Percentiles rank a stretch among this genome's conserved stretches.
These are phyloP conservation scores for Bubo scandiacus DNA, from an alignment of 2,113 vertebrate species.

Conservation along the genomic window DNA sequence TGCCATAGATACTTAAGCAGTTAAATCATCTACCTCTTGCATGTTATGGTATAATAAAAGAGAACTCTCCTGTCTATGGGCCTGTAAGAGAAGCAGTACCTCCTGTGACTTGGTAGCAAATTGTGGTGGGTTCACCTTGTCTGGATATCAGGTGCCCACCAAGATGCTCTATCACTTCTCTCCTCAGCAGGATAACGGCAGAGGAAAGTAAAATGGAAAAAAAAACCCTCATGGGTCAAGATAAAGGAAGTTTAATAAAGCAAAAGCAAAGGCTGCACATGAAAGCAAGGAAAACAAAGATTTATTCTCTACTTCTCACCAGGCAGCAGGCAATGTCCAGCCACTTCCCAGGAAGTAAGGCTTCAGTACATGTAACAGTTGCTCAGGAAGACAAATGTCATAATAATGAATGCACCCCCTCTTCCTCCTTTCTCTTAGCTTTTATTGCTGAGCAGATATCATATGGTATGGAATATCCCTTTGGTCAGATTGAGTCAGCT, in stretches of 20 bases:
- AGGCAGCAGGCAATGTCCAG: not conserved
- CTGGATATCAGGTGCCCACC: not conserved
- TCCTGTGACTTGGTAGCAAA: not conserved
- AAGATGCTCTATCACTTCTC: not conserved
- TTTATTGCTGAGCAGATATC: not conserved
- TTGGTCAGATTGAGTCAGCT: not conserved
- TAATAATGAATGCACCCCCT: rapidly evolving
- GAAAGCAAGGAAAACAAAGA: not conserved
- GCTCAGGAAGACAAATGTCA: not conserved
- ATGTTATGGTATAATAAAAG: not conserved
- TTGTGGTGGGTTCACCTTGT: not conserved
- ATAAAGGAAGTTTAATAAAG: not conserved
- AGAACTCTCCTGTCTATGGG: not conserved
- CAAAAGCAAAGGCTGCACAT: not conserved
- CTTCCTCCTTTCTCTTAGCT: not conserved
- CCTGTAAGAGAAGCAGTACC: not conserved
- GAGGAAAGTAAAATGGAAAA: not conserved
- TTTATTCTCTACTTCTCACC: not conserved
- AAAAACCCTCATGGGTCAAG: not conserved
- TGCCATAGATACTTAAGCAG: not conserved
- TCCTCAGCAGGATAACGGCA: not conserved
- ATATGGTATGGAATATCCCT: not conserved
- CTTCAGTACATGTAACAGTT: not conserved
- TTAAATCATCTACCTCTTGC: not conserved
- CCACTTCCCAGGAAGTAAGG: not conserved